Percentiles rank a stretch among this genome's conserved stretches.
Evolutionary conservation across 2,888 invertebrate genomes (phyloP).

Genomic region (Bombyx huttoni): DNA sequence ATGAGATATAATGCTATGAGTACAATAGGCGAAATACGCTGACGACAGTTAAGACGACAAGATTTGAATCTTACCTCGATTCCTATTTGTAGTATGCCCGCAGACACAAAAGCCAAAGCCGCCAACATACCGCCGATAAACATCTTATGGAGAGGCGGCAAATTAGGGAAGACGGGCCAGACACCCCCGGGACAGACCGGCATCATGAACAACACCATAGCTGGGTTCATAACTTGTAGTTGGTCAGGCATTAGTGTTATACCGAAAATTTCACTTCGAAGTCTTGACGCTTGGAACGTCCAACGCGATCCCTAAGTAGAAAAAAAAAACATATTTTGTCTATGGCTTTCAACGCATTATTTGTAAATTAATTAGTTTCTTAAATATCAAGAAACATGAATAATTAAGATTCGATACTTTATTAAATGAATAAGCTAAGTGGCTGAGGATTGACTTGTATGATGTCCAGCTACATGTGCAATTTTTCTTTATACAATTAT

Average conservation of each 20-base stretch:
- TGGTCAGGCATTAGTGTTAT: slow-evolving; percentile 80
- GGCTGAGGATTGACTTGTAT: too few relatives aligned
- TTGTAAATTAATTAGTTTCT: too few relatives aligned
- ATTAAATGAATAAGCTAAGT: too few relatives aligned
- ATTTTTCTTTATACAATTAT: too few relatives aligned
- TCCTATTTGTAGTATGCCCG: slow-evolving; percentile 75
- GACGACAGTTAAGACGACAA: background rate
- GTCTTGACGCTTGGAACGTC: slow-evolving; percentile 83
- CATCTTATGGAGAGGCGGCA: slow-evolving; percentile 80
- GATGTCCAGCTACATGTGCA: too few relatives aligned
- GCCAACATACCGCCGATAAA: slow-evolving; percentile 70
- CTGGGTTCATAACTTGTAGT: slow-evolving; percentile 84
- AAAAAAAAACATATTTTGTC: background rate
- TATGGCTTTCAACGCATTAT: too few relatives aligned
- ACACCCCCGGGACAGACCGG: slow-evolving; percentile 73
- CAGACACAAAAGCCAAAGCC: slow-evolving; percentile 75
- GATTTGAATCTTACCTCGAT: slow-evolving; percentile 36
- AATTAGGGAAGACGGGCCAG: slow-evolving; percentile 52
- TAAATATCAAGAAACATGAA: too few relatives aligned
- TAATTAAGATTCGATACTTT: too few relatives aligned
- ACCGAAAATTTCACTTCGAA: slow-evolving; percentile 73
- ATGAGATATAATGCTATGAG: too few relatives aligned
- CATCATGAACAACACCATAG: slow-evolving; percentile 79
- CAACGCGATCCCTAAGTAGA: slow-evolving; percentile 77
- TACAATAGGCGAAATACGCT: too few relatives aligned